Conservation (phyloP, 2,888 invertebrate genomes). For the Prionchulus punctatus region DNA sequence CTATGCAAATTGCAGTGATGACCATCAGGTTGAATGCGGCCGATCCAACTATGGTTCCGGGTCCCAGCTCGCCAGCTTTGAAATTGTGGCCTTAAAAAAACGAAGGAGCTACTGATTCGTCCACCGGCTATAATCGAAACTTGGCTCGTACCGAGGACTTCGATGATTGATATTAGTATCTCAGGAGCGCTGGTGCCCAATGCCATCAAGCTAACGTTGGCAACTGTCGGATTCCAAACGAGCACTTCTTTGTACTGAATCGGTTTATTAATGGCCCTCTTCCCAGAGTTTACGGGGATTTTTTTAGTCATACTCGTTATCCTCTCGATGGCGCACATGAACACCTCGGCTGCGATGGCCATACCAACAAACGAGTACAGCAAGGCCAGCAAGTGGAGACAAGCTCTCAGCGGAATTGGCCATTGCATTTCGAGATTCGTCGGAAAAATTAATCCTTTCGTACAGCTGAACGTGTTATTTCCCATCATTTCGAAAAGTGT, state of each 20-base stretch:
- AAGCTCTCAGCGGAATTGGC: too few relatives aligned
- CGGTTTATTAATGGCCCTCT: conserved; percentile 41
- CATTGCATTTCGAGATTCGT: too few relatives aligned
- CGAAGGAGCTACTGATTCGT: too few relatives aligned
- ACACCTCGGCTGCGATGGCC: conserved; percentile 57
- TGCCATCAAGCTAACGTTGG: conserved; percentile 95
- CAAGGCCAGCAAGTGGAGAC: conserved; percentile 69
- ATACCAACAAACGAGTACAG: conserved; percentile 93
- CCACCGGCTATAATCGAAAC: too few relatives aligned
- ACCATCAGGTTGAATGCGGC: conserved; percentile 97
- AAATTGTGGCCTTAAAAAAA: not conserved
- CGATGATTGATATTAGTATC: conserved; percentile 87
- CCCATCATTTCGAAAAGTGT: too few relatives aligned
- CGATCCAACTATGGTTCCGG: conserved; percentile 93
- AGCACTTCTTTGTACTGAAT: too few relatives aligned
- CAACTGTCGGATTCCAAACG: conserved; percentile 98
- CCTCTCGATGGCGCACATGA: conserved; percentile 71
- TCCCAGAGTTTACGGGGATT: conserved; percentile 53
- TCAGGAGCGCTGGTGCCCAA: conserved; percentile 95
- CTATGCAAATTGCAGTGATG: conserved; percentile 83
- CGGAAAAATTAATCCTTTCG: too few relatives aligned
- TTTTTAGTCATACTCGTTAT: conserved; percentile 98
- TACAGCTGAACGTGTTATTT: too few relatives aligned
- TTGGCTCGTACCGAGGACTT: too few relatives aligned
- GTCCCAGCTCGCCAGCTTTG: conserved; percentile 31